Conservation (phyloP, 2,113 vertebrate genomes). For the Microcebus griseorufus region DNA sequence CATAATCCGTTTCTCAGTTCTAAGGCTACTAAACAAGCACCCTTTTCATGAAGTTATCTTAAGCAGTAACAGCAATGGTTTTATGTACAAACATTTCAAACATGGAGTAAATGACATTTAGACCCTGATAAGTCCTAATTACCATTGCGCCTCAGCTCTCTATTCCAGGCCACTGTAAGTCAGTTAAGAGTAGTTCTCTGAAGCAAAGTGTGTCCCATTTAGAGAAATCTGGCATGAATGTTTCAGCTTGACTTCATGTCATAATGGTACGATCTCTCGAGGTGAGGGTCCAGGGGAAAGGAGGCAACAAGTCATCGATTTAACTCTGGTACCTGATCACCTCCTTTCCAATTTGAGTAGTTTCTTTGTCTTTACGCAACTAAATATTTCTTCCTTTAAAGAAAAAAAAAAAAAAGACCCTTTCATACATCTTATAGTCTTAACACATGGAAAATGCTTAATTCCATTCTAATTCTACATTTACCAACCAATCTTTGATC, state of each 20-base stretch:
- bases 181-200: neutral
- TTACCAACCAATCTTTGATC: neutral
- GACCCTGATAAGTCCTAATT: neutral
- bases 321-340: neutral
- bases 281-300: neutral
- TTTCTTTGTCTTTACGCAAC: neutral
- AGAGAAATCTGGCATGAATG: neutral
- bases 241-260: neutral
- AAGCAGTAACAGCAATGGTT: neutral
- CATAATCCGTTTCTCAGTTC: neutral
- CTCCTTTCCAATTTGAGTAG: neutral
- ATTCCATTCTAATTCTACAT: neutral
- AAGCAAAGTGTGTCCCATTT: neutral
- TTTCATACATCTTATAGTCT: neutral
- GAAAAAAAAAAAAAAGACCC: neutral
- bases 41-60: neutral
- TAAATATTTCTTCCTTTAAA: neutral
- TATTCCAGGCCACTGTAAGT: neutral
- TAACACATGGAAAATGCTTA: neutral
- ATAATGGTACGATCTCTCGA: neutral
- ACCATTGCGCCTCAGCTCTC: neutral
- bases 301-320: neutral
- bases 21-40: neutral
- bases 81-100: neutral
- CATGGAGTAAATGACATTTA: neutral